These are phyloP conservation scores for Ispidina lecontei DNA, from an alignment of 2,797 vertebrate genomes.

Conservation along the genomic window DNA sequence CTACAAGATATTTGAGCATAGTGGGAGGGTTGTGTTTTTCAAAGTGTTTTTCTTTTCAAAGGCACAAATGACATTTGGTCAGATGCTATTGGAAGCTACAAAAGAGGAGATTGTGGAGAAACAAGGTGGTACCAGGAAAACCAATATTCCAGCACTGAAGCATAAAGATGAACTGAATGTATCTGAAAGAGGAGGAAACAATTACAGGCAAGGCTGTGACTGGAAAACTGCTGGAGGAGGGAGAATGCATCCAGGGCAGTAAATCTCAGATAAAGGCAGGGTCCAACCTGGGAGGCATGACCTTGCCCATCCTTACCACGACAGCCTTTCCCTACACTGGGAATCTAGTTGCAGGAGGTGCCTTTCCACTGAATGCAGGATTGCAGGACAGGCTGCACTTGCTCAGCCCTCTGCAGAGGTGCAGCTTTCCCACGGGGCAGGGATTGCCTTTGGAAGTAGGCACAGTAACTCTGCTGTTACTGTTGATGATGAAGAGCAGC, in stretches of 20 bases:
- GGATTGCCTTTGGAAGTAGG: rapidly evolving
- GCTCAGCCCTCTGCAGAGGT: not conserved
- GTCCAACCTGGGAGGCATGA: not conserved
- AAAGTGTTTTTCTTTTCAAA: not conserved
- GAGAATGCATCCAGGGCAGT: not conserved
- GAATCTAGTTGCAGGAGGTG: not conserved
- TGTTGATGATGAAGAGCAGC: not conserved
- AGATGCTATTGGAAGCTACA: not conserved
- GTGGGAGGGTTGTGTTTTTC: not conserved
- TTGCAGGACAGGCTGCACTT: not conserved
- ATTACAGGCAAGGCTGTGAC: constrained; percentile 23
- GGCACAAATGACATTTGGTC: not conserved
- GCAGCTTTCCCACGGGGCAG: not conserved
- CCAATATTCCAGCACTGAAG: not conserved
- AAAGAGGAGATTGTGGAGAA: not conserved
- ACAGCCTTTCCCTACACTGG: not conserved
- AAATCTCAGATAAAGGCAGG: not conserved
- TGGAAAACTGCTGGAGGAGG: not conserved
- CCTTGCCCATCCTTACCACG: not conserved
- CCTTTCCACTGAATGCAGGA: not conserved
- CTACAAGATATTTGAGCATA: not conserved
- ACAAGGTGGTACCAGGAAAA: not conserved
- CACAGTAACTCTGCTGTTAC: not conserved
- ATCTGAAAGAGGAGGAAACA: constrained; percentile 14
- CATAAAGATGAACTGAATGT: not conserved